A percentile compares a stretch with the other conserved stretches of the same genome.
Conservation (phyloP, 1,140 invertebrate genomes). For the Samia ricini region DNA sequence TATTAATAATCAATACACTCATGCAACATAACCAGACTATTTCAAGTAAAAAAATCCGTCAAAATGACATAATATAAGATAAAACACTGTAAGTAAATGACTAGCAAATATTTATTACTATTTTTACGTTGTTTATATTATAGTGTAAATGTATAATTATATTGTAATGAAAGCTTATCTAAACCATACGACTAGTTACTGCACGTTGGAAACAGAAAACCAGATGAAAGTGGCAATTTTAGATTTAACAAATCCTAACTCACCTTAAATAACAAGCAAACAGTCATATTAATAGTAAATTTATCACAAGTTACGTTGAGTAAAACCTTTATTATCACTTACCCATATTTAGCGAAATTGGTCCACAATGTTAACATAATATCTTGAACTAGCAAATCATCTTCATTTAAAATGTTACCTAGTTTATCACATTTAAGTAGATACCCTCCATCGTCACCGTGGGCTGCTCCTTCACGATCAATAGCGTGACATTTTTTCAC, state of each 20-base stretch:
- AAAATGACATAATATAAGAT: too few relatives aligned
- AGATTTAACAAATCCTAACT: not conserved
- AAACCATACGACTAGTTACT: too few relatives aligned
- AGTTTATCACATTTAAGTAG: constrained; percentile 48
- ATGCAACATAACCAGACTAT: too few relatives aligned
- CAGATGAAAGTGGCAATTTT: not conserved
- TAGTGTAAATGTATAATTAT: too few relatives aligned
- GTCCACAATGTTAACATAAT: constrained; percentile 73
- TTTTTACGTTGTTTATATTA: too few relatives aligned
- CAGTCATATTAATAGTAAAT: not conserved
- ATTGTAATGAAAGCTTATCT: too few relatives aligned
- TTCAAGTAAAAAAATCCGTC: too few relatives aligned
- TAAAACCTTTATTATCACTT: constrained; percentile 9
- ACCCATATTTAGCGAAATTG: constrained; percentile 77
- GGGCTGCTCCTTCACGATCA: constrained; percentile 53
- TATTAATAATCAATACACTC: too few relatives aligned
- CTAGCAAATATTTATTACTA: too few relatives aligned
- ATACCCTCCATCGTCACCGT: constrained; percentile 67
- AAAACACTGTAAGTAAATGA: too few relatives aligned
- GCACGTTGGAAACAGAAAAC: not conserved
- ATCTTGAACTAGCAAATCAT: constrained; percentile 48
- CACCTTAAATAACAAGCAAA: too few relatives aligned
- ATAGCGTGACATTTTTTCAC: constrained; percentile 51
- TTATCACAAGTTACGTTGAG: not conserved
- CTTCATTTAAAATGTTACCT: constrained; percentile 33